Conservation (phyloP, 2,797 vertebrate species). For the Clamator glandarius region DNA sequence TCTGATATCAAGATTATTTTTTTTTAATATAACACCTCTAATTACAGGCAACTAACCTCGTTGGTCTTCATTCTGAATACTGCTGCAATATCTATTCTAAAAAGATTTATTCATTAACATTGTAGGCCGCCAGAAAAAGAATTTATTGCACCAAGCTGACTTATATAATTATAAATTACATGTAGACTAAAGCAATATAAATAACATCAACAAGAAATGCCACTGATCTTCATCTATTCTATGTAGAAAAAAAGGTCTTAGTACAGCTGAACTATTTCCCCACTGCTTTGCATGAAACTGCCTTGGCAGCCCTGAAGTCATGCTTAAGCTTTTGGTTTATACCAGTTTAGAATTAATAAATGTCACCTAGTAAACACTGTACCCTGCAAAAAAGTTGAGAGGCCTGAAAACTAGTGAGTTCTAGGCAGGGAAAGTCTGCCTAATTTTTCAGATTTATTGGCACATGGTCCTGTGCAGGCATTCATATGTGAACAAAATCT, state of each 20-base stretch:
- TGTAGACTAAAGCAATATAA: not conserved
- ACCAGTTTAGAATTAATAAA: not conserved
- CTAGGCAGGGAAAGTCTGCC: not conserved
- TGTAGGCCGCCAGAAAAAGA: not conserved
- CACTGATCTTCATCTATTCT: not conserved
- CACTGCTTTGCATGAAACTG: not conserved
- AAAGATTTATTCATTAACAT: not conserved
- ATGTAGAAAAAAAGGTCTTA: not conserved
- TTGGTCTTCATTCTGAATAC: not conserved
- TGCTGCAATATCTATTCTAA: not conserved
- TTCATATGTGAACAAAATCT: not conserved
- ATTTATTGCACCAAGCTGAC: not conserved
- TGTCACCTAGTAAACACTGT: not conserved
- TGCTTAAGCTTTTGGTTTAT: not conserved
- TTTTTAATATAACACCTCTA: not conserved
- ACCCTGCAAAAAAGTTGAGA: not conserved
- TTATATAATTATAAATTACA: not conserved
- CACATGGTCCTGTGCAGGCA: not conserved
- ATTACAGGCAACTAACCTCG: not conserved
- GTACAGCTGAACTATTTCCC: not conserved
- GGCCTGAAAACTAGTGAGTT: not conserved
- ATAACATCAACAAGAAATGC: not conserved
- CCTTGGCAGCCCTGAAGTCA: not conserved
- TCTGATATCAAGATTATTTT: not conserved
- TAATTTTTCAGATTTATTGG: not conserved